Base-by-base conservation (phyloP, 35 echinoderm and acorn worm genomes). In the Ophioderma brevispina region DNA sequence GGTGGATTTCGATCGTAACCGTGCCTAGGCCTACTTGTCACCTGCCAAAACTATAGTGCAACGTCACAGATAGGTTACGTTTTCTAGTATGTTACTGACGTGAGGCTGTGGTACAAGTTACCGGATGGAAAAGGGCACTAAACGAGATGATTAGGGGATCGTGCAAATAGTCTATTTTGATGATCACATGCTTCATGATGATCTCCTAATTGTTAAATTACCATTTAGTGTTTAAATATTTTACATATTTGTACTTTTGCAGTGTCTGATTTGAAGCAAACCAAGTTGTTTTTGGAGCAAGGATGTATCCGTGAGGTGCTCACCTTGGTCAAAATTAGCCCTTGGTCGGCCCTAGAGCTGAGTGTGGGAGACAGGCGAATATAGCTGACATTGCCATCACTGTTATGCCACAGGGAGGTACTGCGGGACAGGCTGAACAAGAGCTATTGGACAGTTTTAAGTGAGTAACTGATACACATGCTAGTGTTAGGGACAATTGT, bases 351-450 rank as follows among this genome's bases (percentile, higher is more conserved):
- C 15, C 76, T 52, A 31, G 92, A 97, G 37, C 25, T 94, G 37
- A 81, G 87, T 76, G 43, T 55, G 41, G 79, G 78, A 55, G 87
- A 96, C 39, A 88, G 91, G 39, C 42, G 87, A 81, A 55, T 40
- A 77, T 96, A 32, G 94, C 94, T 0, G 85, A 93, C 31, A 77
- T 90, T 0, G 91, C 94, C 0, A 82, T 96, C 82, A 96, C 38
- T 96, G 91, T 38, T 86, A 52, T 35, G 80, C 85, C 35, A 46
- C 40, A 64, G 80, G 85, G n/a, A n/a, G 89, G 85, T 91, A 37
- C 81, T 91, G 81, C 64, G 82, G 89, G 89, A 30, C 41, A 82
- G 15, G 64, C 79, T 52, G 59, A 13, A 70, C 59, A 70, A 70
- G 59, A 70, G n/a, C 10, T 70, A 30, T 80, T 91, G 80, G 70